Evolutionary conservation across 2,797 vertebrate species (phyloP), one percentile per base, ranked within the genome.

Genomic region (Lepus townsendii): DNA sequence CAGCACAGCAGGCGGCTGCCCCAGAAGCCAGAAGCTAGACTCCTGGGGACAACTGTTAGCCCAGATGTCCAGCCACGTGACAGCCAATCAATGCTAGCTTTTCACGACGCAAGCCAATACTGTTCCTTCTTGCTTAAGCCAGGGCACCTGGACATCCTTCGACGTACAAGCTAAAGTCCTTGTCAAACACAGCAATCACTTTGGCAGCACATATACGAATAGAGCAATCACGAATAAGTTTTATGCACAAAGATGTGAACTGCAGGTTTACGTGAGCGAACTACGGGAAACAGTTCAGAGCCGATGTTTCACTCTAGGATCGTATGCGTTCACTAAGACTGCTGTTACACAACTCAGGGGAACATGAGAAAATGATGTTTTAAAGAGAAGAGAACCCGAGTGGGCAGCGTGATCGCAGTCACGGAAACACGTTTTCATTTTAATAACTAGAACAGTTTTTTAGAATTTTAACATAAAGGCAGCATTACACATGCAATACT

Each of bases 161-260:
- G 54, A 93, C 65, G 83, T 80, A 52, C 24, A 68, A 86, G 30
- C 78, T 93, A n/a, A 95, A 91, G 62, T 87, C 60, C 88, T 93
- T 76, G 47, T 91, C 88, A 93, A 47, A 47, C 1, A 47, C 42
- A 47, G 42, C 42, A 47, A 47, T 47, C 42, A 8, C 42, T 47
- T 47, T 47, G 42, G 42, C 42, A 47, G 42, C 8, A 47, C 8
- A 47, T 47, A 9, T 10, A 47, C 8, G 42, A 96, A 92, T 65
- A 66, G 12, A 88, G 66, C 72, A 91, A 93, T 90, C 89, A 1
- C 30, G 76, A 86, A 83, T 91, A 94, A 63, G 14, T 83, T 93
- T 79, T 79, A 90, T 73, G 13, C 80, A 80, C 57, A 69, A 93
- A 90, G 90, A 66, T 88, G 42, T 65, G 54, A 92, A 92, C 3